A percentile compares a stretch with the other conserved stretches of the same genome.
These are phyloP conservation scores for Neodiprion fabricii DNA, from an alignment of 1,140 invertebrate genomes.

Conservation along the genomic window DNA sequence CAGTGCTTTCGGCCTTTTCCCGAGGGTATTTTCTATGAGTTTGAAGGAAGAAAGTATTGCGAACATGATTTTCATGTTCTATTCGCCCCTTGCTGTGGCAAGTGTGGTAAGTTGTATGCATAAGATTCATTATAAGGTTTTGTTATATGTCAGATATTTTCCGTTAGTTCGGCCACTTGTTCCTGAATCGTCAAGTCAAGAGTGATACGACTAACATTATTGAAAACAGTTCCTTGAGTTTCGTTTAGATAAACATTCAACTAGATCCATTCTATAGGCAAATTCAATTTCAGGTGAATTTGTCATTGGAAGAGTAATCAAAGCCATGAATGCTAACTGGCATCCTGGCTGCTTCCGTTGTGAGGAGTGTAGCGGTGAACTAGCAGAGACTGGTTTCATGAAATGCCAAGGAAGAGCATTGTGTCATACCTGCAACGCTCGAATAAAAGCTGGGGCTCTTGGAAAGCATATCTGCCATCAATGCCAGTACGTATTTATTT, in stretches of 20 bases:
- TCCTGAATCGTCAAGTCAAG: too few species aligned
- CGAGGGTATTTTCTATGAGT: constrained; percentile 98
- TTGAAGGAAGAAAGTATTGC: constrained; percentile 98
- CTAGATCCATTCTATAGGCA: too few species aligned
- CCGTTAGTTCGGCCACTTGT: too few species aligned
- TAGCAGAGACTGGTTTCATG: constrained; percentile 97
- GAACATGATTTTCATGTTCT: constrained; percentile 99
- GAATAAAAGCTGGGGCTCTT: constrained; percentile 91
- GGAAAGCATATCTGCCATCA: constrained; percentile 99
- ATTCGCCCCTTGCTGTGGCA: constrained; percentile 97
- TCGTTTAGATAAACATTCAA: too few species aligned
- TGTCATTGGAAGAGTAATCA: constrained; percentile 97
- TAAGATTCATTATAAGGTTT: constrained; percentile 11
- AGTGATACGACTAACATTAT: too few species aligned
- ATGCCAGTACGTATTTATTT: constrained; percentile 84
- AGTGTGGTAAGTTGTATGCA: constrained; percentile 78
- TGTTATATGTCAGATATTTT: constrained; percentile 19
- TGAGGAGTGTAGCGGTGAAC: constrained; percentile 87
- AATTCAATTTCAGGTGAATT: constrained; percentile 77
- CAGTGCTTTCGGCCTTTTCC: constrained; percentile 98
- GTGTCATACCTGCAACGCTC: constrained; percentile 96
- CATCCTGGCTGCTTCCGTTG: constrained; percentile 98
- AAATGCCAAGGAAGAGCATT: constrained; percentile 92
- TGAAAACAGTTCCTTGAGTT: too few species aligned
- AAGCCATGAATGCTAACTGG: constrained; percentile 99